Base-by-base conservation (phyloP, 2,113 vertebrate genomes). In the Andinoacara biseriatus region DNA sequence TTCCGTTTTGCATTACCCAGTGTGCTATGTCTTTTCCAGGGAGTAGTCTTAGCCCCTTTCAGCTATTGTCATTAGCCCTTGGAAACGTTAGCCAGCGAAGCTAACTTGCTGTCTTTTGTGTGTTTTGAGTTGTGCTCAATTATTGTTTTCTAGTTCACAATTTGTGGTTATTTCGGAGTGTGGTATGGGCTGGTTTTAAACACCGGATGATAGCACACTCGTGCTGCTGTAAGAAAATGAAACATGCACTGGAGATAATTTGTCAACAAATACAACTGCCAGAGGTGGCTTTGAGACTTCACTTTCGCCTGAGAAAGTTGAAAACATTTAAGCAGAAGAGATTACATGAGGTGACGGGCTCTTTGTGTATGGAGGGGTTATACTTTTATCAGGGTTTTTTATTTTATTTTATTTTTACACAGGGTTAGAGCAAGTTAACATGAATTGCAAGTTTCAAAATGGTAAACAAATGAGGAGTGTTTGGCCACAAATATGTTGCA, bases 21-120 rank as follows among this genome's bases (percentile, higher is more conserved):
- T 87, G 59, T 58, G 31, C 52, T 38, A 4, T 4, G 22, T 78
- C 5, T 59, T 14, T 78, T 83, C 76, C 94, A 84, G 90, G 82
- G 52, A 93, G n/a, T 95, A 94, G 93, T 72, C 93, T 8, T 80
- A 91, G 89, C 91, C 92, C 82, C 82, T 60, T 62, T 87, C 60
- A 82, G 93, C 93, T 91, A 94, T 95, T 94, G 93, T 94, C 90
- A 94, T 88, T 92, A 93, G 92, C 91, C 85, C 63, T 72, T 63
- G 89, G 84, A 69, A 74, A 84, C 82, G 90, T 91, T 92, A 94
- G 93, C 91, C 49, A 62, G 35, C 29, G 65, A 76, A 74, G 93
- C 93, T 94, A 93, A 91, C 89, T 87, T 87, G 86, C 82, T 90
- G 90, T 87, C 91, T 94, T 94, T 93, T 94, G 94, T 94, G 91